Conservation (phyloP, 1,140 invertebrate species). For the Rhyacophila brunnea region DNA sequence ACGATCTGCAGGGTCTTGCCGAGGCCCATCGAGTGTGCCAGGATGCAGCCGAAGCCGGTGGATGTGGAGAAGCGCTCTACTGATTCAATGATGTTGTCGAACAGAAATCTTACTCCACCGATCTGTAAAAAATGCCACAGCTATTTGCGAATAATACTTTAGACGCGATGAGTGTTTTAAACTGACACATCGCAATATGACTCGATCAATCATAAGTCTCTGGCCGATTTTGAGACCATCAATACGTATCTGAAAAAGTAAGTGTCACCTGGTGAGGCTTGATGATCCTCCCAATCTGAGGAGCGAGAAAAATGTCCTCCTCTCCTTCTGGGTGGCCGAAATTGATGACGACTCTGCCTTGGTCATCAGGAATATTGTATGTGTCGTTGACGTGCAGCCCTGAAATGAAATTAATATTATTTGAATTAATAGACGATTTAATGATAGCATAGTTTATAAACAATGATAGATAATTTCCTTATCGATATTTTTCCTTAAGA, state of each 20-base stretch:
- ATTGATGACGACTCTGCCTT: constrained; percentile 92
- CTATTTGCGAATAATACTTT: too few relatives aligned
- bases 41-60: constrained; percentile 93
- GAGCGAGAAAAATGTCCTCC: constrained; percentile 89
- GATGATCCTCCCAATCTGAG: constrained; percentile 87
- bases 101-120: constrained; percentile 93
- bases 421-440: too few relatives aligned
- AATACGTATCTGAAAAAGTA: too few relatives aligned
- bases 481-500: too few relatives aligned
- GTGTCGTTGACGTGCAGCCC: constrained; percentile 86
- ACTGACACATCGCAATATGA: too few relatives aligned
- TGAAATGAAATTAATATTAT: constrained; percentile 39
- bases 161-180: too few relatives aligned
- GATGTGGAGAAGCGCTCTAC: constrained; percentile 84
- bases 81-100: constrained; percentile 95
- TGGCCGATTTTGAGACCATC: too few relatives aligned
- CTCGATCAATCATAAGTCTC: too few relatives aligned
- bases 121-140: constrained; percentile 67
- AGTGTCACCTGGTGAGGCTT: constrained; percentile 89
- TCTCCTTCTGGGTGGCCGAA: constrained; percentile 93
- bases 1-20: constrained; percentile 98
- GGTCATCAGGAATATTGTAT: constrained; percentile 89
- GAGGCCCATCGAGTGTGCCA: constrained; percentile 98
- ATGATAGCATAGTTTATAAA: too few relatives aligned
- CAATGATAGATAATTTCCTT: too few relatives aligned